Evolutionary conservation across 2,797 vertebrate genomes (phyloP).

Genomic region (Acropternis orthonyx): DNA sequence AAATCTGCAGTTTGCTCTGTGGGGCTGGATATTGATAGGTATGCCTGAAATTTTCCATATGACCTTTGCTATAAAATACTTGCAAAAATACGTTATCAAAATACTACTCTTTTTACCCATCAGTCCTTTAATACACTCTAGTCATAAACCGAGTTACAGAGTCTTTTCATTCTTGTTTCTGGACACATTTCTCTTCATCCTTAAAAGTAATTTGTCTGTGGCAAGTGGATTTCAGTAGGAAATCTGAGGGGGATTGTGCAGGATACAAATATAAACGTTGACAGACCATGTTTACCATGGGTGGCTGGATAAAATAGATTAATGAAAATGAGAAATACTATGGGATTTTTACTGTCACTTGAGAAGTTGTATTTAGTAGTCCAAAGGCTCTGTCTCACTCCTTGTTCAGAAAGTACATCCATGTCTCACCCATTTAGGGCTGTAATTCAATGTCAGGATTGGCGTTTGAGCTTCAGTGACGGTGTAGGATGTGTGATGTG

Average conservation of each 20-base stretch:
- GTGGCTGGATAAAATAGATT: background rate
- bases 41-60: background rate
- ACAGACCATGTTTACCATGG: background rate
- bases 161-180: background rate
- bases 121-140: background rate
- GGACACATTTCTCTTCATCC: background rate
- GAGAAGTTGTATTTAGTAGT: background rate
- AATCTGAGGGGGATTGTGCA: background rate
- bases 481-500: constrained; percentile 39
- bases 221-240: background rate
- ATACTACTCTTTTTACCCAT: background rate
- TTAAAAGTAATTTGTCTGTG: background rate
- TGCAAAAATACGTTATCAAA: background rate
- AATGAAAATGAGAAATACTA: background rate
- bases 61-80: background rate
- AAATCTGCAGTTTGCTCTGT: background rate
- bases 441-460: background rate
- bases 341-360: background rate
- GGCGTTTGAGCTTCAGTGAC: background rate
- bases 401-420: background rate
- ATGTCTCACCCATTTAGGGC: background rate
- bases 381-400: background rate
- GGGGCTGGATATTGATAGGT: background rate
- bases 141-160: background rate
- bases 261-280: background rate